phyloP scores from a whole-genome alignment of 2,888 invertebrate genomes.

The Horisme vitalbata region DNA sequence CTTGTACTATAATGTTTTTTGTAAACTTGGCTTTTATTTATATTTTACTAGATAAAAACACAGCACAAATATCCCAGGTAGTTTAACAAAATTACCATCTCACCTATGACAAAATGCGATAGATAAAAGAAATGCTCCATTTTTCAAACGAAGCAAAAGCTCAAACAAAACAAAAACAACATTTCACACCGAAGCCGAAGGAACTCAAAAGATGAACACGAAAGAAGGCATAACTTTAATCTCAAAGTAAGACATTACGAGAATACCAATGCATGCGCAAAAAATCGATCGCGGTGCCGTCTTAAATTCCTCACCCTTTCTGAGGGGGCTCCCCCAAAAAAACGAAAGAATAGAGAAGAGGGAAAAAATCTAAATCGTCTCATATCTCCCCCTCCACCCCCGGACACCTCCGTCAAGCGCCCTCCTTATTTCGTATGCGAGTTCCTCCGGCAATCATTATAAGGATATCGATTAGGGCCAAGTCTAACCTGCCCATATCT shows the following conservation, averaged over 20 bases:
- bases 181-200: conserved; percentile 20
- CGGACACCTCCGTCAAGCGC: conserved; percentile 79
- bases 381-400: conserved; percentile 72
- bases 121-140: no score
- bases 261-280: conserved; percentile 83
- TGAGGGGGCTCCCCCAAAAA: conserved; percentile 81
- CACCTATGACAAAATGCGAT: neutral
- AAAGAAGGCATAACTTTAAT: conserved; percentile 77
- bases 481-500: conserved; percentile 80
- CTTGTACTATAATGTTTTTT: no score
- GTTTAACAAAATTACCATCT: no score
- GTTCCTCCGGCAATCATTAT: conserved; percentile 83
- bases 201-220: conserved; percentile 36
- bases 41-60: no score
- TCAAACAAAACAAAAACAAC: conserved; percentile 19
- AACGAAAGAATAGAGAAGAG: conserved; percentile 81
- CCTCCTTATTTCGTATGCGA: conserved; percentile 84
- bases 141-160: conserved; percentile 5
- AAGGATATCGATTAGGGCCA: conserved; percentile 83
- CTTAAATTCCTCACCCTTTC: conserved; percentile 83
- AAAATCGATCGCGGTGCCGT: conserved; percentile 80
- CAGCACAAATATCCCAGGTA: no score
- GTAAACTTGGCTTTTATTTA: no score
- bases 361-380: conserved; percentile 84
- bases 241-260: conserved; percentile 80